A percentile compares a stretch with the other conserved stretches of the same genome.
Conservation (phyloP, 2,888 invertebrate species). For the Spodoptera exigua region DNA sequence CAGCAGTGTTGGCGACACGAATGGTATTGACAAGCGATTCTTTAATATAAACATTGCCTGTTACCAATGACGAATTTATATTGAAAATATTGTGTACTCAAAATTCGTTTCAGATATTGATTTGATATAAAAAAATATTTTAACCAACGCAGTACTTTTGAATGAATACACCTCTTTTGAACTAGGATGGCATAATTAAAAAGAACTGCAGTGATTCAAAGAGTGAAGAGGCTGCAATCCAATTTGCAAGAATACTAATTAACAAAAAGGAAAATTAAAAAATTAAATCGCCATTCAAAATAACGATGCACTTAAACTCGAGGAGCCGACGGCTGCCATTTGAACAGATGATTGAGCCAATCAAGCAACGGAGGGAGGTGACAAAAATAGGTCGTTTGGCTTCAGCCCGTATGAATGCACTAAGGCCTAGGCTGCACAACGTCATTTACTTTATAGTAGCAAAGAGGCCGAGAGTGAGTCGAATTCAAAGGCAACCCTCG, state of each 20-base stretch:
- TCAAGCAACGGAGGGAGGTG: slow-evolving; percentile 57
- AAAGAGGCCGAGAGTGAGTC: slow-evolving; percentile 63
- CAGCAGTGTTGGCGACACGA: slow-evolving; percentile 53
- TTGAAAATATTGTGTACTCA: slow-evolving; percentile 35
- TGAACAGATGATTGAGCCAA: slow-evolving; percentile 66
- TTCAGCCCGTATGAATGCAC: slow-evolving; percentile 60
- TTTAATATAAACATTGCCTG: slow-evolving; percentile 51
- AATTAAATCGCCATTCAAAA: slow-evolving; percentile 48
- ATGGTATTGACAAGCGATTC: slow-evolving; percentile 58
- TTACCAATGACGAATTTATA: slow-evolving; percentile 45
- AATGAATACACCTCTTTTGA: no score
- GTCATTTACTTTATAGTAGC: slow-evolving; percentile 68
- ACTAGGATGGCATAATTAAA: no score
- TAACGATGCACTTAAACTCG: slow-evolving; percentile 54
- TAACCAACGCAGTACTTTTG: no score
- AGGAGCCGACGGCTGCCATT: slow-evolving; percentile 52
- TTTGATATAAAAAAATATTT: slow-evolving; percentile 14
- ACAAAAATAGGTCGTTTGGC: slow-evolving; percentile 67
- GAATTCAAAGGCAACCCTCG: slow-evolving; percentile 63
- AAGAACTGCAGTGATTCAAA: slow-evolving; percentile 1
- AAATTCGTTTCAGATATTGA: slow-evolving; percentile 21
- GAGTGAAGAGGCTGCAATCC: slow-evolving; percentile 32
- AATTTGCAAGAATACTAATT: slow-evolving; percentile 49
- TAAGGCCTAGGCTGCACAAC: slow-evolving; percentile 59
- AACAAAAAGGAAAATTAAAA: slow-evolving; percentile 41